Evolutionary conservation across 2,797 vertebrate species (phyloP), one percentile per base, ranked within the genome.

Genomic region (Falco naumanni): DNA sequence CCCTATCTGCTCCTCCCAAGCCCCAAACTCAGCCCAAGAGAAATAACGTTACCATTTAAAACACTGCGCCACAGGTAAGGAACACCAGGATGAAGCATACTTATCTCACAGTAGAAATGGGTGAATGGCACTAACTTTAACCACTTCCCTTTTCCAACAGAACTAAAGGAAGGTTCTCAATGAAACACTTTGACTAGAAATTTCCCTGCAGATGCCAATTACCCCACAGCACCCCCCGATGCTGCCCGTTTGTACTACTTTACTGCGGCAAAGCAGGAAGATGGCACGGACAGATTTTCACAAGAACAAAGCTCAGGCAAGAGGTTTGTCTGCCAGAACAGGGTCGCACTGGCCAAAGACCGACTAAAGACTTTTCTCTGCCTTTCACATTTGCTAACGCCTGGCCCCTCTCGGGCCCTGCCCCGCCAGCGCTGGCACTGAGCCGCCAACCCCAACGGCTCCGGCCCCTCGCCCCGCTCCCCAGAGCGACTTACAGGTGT

Each of bases 321-420:
- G 16, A 47, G 45, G 6, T 18, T 9, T 0, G 2, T 18, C 10
- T 8, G 28, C 20, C 31, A 13, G 22, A 43, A 19, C 0, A 18
- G 17, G 9, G 4, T 26, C 45, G 16, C n/a, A 8, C 13, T 9
- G 20, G 9, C 7, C 48, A 41, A 7, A 59, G 25, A 12, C 9
- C 39, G 1, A 2, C 1, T 11, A 57, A 76, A 43, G 24, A 7
- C 12, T 34, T 21, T 51, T 41, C 37, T 33, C 25, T 9, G 33
- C 39, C 13, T 21, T 51, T 13, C 21, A 13, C 6, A 11, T 20
- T 25, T 22, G 9, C 20, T 26, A 56, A 11, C 2, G 19, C 15
- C 31, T 9, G 7, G 18, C 10, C 33, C 21, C 12, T 13, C 6
- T 39, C 2, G 0, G 39, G 26, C 17, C 56, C 75, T 53, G 24